Evolutionary conservation across 2,113 vertebrate species (phyloP).

Genomic region (Rhineura floridana): DNA sequence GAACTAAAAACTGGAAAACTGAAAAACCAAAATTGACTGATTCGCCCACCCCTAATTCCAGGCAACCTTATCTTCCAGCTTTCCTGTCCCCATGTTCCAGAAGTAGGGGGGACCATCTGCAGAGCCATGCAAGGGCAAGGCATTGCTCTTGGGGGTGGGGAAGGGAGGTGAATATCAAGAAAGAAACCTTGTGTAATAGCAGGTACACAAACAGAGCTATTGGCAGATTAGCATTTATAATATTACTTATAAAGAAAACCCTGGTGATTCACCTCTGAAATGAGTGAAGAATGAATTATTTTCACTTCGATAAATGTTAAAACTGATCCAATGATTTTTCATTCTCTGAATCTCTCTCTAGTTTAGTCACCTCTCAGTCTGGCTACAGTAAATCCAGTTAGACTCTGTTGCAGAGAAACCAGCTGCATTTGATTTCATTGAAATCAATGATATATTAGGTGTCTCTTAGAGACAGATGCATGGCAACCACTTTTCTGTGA

Average conservation of each 20-base stretch:
- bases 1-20: no score
- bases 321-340: neutral
- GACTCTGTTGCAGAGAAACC: neutral
- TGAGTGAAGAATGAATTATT: slow-evolving; percentile 16
- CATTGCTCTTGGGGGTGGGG: no score
- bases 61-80: no score
- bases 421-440: neutral
- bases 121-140: no score
- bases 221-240: slow-evolving; percentile 34
- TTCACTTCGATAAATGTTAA: slow-evolving; percentile 26
- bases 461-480: neutral
- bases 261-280: slow-evolving; percentile 40
- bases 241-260: slow-evolving; percentile 26
- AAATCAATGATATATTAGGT: neutral
- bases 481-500: neutral
- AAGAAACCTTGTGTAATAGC: neutral
- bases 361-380: neutral
- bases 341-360: neutral
- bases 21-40: no score
- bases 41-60: no score
- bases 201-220: slow-evolving; percentile 10
- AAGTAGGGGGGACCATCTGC: no score
- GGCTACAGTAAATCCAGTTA: neutral
- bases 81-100: no score
- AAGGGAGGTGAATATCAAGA: neutral